Evolutionary conservation across 1,140 invertebrate genomes (phyloP), one percentile per base, ranked within the genome.

Genomic region (Drosophila littoralis): DNA sequence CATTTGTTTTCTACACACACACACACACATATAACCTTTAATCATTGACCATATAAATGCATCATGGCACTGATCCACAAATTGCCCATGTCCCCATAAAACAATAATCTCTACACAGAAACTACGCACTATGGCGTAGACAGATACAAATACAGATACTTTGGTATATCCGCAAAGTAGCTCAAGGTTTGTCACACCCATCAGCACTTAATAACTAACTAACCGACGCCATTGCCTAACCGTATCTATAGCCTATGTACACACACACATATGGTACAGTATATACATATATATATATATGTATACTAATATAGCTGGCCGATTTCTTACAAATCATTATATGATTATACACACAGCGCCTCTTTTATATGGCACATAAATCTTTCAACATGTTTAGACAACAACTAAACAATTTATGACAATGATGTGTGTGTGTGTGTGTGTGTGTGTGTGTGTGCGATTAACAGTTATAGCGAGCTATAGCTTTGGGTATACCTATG

Each of bases 311-410:
- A 66, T 71, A 51, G 64, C 63, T 72, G 67, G 79, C 83, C 83
- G 80, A 88, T 88, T 88, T 89, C 77, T 81, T 78, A 84, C 85
- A 89, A 88, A 88, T 88, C 84, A 88, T 74, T 89, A 83, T 86
- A 86, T 88, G 83, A 89, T 83, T 58, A 59, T 55, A 55, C 40
- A 63, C 57, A 54, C 64, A 79, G 59, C 10, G 52, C 42, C 69
- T 50, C 59, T 77, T 69, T 74, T 74, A 74, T 69, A 69, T 55
- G 64, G 7, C 60, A 46, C 36, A 89, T 88, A 88, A 88, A 88
- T 88, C 84, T 88, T 88, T 88, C 84, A 88, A 88, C 84, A 88
- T 88, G 84, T 89, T 83, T 88, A 86, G 83, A 60, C 83, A 83
- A 86, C 83, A 86, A 86, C 83, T 88, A 83, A 88, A 88, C 84